Percentiles rank a stretch among this genome's conserved stretches.
Evolutionary conservation across 2,113 vertebrate genomes (phyloP).

Genomic region (Hemiprocne comata): DNA sequence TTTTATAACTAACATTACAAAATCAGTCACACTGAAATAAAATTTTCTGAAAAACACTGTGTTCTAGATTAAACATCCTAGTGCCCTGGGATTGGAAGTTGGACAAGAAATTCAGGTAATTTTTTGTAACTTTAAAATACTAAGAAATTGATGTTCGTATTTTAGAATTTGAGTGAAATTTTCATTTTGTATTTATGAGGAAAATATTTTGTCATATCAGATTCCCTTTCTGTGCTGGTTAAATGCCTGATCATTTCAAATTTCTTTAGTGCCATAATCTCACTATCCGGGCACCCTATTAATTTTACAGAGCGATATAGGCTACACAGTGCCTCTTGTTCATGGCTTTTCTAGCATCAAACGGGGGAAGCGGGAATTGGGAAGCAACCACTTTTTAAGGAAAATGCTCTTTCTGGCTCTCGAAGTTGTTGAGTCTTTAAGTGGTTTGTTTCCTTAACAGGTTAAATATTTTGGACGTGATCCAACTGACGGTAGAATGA

Average conservation of each 20-base stretch:
- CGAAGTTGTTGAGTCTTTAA: not conserved
- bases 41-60: not conserved
- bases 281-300: not conserved
- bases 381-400: not conserved
- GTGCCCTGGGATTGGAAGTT: conserved; percentile 92
- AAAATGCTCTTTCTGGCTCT: not conserved
- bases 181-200: not conserved
- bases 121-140: not conserved
- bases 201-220: not conserved
- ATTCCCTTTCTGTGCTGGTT: not conserved
- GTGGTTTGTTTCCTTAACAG: conserved; percentile 68
- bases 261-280: not conserved
- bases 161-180: not conserved
- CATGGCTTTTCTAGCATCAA: not conserved
- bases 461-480: conserved; percentile 98
- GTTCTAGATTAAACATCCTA: conserved; percentile 92
- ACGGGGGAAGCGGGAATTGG: accelerated
- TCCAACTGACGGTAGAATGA: conserved; percentile 95
- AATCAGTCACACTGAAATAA: not conserved
- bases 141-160: not conserved
- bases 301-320: not conserved
- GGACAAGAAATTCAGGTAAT: conserved; percentile 96
- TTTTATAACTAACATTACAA: not conserved
- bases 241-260: not conserved
- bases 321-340: not conserved